phyloP scores from a whole-genome alignment of 2,888 invertebrate genomes.

The Bunonema sp. region DNA sequence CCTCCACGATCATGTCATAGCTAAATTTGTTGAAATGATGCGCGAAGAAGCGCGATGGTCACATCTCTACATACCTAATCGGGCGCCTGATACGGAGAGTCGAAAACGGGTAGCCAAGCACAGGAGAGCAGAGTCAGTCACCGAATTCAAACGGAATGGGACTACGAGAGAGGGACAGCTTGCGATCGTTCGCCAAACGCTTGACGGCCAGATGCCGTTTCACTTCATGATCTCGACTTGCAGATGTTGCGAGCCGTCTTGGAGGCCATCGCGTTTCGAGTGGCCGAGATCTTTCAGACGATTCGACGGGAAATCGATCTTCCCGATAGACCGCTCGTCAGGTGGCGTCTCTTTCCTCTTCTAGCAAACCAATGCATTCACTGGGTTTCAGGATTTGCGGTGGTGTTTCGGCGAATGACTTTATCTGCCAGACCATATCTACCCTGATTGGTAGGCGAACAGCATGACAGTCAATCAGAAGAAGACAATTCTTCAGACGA shows the following conservation, averaged over 20 bases:
- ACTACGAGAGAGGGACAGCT: background rate
- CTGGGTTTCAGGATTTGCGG: conserved; percentile 64
- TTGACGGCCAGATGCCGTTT: background rate
- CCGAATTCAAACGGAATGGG: no score
- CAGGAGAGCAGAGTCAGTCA: no score
- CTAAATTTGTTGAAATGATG: conserved; percentile 1
- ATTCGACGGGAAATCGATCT: conserved; percentile 60
- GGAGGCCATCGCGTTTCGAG: conserved; percentile 69
- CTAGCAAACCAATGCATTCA: background rate
- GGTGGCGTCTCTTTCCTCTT: conserved; percentile 7
- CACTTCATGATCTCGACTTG: no score
- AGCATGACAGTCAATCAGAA: no score
- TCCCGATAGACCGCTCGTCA: conserved; percentile 15
- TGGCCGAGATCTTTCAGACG: conserved; percentile 63
- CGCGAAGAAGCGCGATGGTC: no score
- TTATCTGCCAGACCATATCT: conserved; percentile 71
- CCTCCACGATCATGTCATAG: background rate
- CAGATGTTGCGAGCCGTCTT: conserved; percentile 68
- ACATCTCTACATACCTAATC: no score
- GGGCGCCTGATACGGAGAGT: no score
- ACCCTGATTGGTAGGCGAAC: no score
- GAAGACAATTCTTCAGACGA: no score
- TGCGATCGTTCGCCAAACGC: background rate
- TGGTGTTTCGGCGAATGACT: conserved; percentile 85
- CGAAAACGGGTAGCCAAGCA: no score